Evolutionary conservation across 1,140 invertebrate species (phyloP), one percentile per base, ranked within the genome.

Genomic region (Orchesella cincta): DNA sequence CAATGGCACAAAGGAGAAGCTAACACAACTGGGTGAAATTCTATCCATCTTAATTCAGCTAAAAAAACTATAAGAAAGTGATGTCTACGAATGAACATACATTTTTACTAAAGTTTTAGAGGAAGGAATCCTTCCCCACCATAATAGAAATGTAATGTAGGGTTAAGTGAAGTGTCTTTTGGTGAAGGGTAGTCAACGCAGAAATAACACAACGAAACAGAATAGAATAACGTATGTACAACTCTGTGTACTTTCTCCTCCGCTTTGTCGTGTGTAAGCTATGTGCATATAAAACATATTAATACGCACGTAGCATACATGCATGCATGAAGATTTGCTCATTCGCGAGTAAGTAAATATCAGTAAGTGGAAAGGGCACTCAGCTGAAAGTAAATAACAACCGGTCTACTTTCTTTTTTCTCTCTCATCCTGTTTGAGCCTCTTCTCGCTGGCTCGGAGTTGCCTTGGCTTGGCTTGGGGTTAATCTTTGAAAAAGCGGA

Each of bases 401-500:
- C 31, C 28, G 33, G 62, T 14, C 28, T 67, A 29, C n/a, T 33
- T 67, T n/a, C 62, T 67, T 33, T 67, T 67, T 67, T 67, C 31
- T 23, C 62, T 67, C 62, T 57, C 54, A 57, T 57, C 54, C 12
- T 57, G 54, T 18, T 57, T n/a, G 12, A 57, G 12, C 54, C 3
- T 57, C 54, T 57, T 26, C 54, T 57, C n/a, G 3, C 54, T 67
- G 26, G 26, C 8, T 67, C 20, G 39, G 39, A 46, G 20, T 31
- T 67, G 23, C 62, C 28, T 16, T 67, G 76, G 36, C 62, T 57
- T 28, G 46, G 46, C 70, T 35, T 34, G 46, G 46, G 75, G 76
- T 77, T 77, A 77, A 77, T 77, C 76, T 77, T 52, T 51, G 71
- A 77, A 70, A 77, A 77, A 73, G 76, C 70, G 76, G 70, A 77